phyloP scores from a whole-genome alignment of 2,113 vertebrate species.

The Smithornis capensis region DNA sequence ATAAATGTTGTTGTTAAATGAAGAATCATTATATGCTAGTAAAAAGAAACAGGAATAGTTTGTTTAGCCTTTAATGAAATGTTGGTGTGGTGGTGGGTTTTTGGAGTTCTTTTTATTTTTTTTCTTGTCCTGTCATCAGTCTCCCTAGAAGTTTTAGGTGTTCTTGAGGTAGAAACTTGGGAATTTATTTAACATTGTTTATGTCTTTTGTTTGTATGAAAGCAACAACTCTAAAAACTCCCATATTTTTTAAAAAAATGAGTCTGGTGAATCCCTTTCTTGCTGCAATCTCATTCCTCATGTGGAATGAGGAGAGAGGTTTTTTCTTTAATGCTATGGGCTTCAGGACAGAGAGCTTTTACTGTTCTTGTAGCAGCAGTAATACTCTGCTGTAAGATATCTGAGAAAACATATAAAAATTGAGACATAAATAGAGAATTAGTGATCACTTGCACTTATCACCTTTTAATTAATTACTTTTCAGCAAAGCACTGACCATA shows the following conservation, averaged over 20 bases:
- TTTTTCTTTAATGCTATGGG: background rate
- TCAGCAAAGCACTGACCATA: background rate
- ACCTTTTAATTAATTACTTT: background rate
- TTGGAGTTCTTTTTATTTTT: background rate
- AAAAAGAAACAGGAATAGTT: background rate
- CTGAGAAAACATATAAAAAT: background rate
- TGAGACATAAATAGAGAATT: background rate
- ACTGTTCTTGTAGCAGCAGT: background rate
- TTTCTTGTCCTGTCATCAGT: background rate
- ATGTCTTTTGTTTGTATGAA: background rate
- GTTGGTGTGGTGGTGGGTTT: background rate
- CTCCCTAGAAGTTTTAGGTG: background rate
- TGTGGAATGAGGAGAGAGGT: background rate
- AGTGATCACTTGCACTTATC: background rate
- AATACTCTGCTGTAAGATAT: background rate
- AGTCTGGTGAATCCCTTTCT: background rate
- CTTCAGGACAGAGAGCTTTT: background rate
- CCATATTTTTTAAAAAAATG: background rate
- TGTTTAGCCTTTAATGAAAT: background rate
- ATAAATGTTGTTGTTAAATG: background rate
- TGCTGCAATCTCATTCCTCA: background rate
- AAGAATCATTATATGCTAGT: background rate
- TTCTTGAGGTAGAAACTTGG: background rate
- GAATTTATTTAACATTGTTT: background rate
- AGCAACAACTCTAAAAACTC: background rate